Evolutionary conservation across 2,888 invertebrate genomes (phyloP), one percentile per base, ranked within the genome.

Genomic region (Thymelicus lineola): DNA sequence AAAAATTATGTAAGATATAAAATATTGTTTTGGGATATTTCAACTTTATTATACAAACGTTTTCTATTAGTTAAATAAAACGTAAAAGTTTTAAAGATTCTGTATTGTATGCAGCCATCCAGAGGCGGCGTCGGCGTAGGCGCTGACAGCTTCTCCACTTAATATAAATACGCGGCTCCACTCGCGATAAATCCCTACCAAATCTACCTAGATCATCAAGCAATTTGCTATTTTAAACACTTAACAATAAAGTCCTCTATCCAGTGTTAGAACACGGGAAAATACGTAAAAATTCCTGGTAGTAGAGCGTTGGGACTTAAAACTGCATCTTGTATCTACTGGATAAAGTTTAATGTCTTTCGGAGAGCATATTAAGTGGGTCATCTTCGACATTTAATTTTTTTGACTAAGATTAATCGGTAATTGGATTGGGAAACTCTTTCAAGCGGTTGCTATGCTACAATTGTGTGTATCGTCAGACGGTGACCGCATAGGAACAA

Each of bases 91-190:
- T 59, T 38, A 7, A 55, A 70, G 45, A 61, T 71, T 53, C 82
- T 74, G 75, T 88, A 80, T 89, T 89, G 93, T 86, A 92, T 93
- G 85, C 79, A 84, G 79, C 91, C 90, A 76, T 92, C 91, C 93
- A 86, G 75, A 76, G 76, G 75, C 80, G 80, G 86, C 87, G 85
- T 87, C 88, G 82, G 91, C 89, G 92, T 92, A 89, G 90, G 91
- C 86, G 93, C 88, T 88, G 91, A 93, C 91, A 91, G 91, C 88
- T 89, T 80, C 86, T 84, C 91, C 90, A 92, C 93, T 91, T 91
- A 90, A 92, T 93, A 93, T 93, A 93, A 91, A 93, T 91, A 91
- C 88, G 86, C 85, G 85, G 87, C 88, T 88, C 78, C 77, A 82
- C 86, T 87, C 85, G 86, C 86, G 85, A 89, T 92, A 91, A 90